Conservation (phyloP, 2,888 invertebrate genomes). For the Smittia aterrima region DNA sequence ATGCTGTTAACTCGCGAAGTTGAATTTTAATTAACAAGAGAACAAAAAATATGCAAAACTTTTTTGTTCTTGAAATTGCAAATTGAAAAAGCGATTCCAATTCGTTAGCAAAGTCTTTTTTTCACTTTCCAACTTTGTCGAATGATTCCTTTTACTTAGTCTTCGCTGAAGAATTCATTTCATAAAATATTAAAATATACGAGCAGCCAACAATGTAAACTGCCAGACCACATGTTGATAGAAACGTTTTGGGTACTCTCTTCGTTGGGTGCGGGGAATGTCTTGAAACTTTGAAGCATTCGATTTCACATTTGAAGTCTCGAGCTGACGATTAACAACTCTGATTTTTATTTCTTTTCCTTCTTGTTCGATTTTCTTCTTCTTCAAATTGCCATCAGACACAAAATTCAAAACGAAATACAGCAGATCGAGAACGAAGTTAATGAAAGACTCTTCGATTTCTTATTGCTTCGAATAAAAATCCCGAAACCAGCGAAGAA, state of each 20-base stretch:
- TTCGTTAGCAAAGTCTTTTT: conserved; percentile 24
- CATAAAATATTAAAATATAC: conserved; percentile 32
- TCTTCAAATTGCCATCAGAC: not conserved
- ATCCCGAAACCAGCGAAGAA: not conserved
- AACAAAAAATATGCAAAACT: conserved; percentile 22
- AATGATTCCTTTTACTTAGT: not conserved
- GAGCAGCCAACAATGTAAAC: conserved; percentile 19
- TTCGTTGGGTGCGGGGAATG: too few relatives aligned
- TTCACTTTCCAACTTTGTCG: not conserved
- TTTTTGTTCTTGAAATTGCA: conserved; percentile 17
- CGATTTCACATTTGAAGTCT: too few relatives aligned
- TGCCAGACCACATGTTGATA: conserved; percentile 33
- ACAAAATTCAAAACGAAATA: not conserved
- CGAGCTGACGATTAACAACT: not conserved
- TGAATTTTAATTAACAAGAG: conserved; percentile 29
- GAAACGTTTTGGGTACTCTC: conserved; percentile 6
- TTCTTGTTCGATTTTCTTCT: not conserved
- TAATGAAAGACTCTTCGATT: too few relatives aligned
- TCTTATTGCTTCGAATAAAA: too few relatives aligned
- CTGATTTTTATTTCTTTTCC: not conserved
- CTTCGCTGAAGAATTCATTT: conserved; percentile 15
- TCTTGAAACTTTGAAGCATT: too few relatives aligned
- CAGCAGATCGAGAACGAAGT: not conserved
- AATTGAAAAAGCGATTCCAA: conserved; percentile 28
- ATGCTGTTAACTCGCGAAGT: not conserved